Conservation (phyloP, 2,888 invertebrate species). For the Sycophila texana region DNA sequence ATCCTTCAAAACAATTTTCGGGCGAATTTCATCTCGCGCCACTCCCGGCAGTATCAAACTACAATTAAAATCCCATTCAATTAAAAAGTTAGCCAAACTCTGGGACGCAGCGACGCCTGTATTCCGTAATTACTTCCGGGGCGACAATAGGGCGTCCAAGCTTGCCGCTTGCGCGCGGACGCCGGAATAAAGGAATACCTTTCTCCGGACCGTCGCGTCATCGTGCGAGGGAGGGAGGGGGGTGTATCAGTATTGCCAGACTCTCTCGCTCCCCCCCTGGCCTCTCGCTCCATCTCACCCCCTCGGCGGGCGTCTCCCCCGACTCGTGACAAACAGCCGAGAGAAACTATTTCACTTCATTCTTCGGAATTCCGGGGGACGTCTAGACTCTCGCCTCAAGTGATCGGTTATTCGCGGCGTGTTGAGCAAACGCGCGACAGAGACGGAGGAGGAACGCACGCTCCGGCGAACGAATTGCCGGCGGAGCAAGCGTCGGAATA, state of each 20-base stretch:
- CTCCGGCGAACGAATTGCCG: conserved; percentile 24
- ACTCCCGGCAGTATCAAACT: background rate
- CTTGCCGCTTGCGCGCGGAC: background rate
- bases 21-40: background rate
- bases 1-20: conserved; percentile 1
- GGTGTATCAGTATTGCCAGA: background rate
- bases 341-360: conserved; percentile 51
- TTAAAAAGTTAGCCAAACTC: background rate
- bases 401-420: conserved; percentile 53
- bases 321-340: conserved; percentile 46
- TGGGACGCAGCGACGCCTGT: background rate
- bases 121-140: background rate
- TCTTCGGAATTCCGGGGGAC: conserved; percentile 39
- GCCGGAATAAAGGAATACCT: conserved; percentile 11
- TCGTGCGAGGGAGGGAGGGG: background rate
- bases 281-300: background rate
- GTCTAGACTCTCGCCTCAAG: conserved; percentile 38
- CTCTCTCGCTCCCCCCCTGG: background rate
- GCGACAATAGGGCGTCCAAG: background rate
- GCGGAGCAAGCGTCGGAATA: conserved; percentile 27
- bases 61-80: background rate
- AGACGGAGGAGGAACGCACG: conserved; percentile 16
- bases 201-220: background rate
- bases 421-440: conserved; percentile 29
- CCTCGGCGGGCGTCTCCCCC: background rate